phyloP scores from a whole-genome alignment of 2,113 vertebrate species.

The Dermatemys mawii region DNA sequence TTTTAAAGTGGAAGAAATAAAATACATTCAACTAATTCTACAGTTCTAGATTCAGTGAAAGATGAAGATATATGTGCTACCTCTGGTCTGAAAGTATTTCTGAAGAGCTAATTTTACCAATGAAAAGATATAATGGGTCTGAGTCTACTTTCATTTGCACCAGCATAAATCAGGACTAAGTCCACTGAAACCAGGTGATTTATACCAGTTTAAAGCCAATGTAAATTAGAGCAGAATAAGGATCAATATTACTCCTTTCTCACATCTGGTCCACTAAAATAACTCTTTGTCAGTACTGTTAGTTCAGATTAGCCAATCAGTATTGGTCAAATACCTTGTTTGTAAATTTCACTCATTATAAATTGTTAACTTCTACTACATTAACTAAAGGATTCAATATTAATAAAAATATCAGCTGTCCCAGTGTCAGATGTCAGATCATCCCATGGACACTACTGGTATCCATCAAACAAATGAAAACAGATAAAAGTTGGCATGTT shows the following conservation, averaged over 20 bases:
- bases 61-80: background rate
- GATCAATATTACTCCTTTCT: background rate
- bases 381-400: slow-evolving; percentile 12
- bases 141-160: background rate
- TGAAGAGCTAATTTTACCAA: background rate
- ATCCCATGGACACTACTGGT: background rate
- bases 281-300: background rate
- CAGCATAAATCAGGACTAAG: background rate
- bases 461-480: slow-evolving; percentile 32
- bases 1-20: slow-evolving; percentile 50
- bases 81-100: background rate
- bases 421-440: slow-evolving; percentile 34
- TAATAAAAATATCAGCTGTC: background rate
- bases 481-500: slow-evolving; percentile 31
- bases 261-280: background rate
- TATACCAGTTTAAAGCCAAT: background rate
- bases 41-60: background rate
- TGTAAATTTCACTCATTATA: slow-evolving; percentile 22
- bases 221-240: background rate
- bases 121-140: background rate
- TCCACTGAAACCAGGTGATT: background rate
- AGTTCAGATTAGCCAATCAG: background rate
- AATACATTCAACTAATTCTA: background rate
- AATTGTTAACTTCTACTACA: background rate
- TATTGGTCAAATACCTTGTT: slow-evolving; percentile 9